Conservation (phyloP, 2,113 vertebrate species). For the Emydura subglobosa region DNA sequence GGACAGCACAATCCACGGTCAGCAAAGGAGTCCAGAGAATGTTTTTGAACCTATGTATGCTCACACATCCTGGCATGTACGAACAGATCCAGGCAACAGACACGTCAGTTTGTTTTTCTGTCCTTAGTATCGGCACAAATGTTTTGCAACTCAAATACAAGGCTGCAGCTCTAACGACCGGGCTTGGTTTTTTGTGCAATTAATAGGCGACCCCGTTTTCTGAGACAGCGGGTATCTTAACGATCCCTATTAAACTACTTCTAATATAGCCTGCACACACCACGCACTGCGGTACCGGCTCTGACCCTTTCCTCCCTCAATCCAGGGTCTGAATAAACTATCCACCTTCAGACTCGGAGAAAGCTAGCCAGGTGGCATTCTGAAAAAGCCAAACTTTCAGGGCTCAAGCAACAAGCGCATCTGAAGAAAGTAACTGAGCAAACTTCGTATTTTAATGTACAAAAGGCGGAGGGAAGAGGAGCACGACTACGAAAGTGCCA, state of each 20-base stretch:
- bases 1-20: constrained; percentile 39
- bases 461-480: background rate
- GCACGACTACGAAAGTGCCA: background rate
- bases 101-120: background rate
- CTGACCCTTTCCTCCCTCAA: background rate
- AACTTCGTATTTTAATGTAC: background rate
- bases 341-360: background rate
- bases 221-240: too few species aligned
- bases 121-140: background rate
- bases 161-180: background rate
- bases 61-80: background rate
- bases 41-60: background rate
- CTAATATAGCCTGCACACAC: background rate
- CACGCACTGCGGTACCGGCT: accelerated
- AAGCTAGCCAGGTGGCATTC: background rate
- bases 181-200: background rate
- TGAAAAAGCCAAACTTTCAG: background rate
- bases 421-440: background rate
- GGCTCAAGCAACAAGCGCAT: background rate
- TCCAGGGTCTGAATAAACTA: background rate
- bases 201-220: background rate
- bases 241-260: background rate
- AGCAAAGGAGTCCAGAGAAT: constrained; percentile 15
- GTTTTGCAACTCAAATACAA: background rate
- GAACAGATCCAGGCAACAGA: background rate